These are phyloP conservation scores for Sclerurus mexicanus DNA, from an alignment of 2,113 vertebrate genomes.

Conservation along the genomic window DNA sequence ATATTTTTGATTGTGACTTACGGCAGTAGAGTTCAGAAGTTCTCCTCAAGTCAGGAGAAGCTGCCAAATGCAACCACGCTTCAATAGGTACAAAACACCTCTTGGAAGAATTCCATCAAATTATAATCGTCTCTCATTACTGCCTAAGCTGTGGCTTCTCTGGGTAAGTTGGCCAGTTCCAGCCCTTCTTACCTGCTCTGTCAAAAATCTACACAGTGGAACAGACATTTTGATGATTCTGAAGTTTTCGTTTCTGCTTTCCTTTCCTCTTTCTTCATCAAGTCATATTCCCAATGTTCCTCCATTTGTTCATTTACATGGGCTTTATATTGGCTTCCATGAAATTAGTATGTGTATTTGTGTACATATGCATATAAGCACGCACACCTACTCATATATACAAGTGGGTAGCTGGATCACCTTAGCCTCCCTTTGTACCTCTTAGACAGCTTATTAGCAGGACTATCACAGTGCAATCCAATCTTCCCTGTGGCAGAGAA, in stretches of 20 bases:
- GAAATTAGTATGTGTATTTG: not conserved
- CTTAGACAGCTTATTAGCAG: not conserved
- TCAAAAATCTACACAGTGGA: not conserved
- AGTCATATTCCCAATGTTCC: not conserved
- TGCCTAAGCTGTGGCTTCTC: not conserved
- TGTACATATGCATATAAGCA: not conserved
- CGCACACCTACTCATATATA: not conserved
- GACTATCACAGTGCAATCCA: not conserved
- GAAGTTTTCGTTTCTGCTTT: not conserved
- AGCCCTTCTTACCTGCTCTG: not conserved
- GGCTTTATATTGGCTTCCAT: not conserved
- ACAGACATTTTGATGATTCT: not conserved
- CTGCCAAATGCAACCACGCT: conserved; percentile 16
- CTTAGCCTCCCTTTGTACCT: not conserved
- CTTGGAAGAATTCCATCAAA: not conserved
- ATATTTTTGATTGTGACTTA: not conserved
- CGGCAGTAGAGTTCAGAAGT: not conserved
- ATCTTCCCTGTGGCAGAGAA: not conserved
- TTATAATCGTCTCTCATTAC: not conserved
- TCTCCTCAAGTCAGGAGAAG: not conserved
- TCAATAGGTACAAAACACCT: not conserved
- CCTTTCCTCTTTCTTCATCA: not conserved
- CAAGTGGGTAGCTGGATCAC: not conserved
- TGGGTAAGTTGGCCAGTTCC: not conserved
- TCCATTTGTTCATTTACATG: not conserved